Base-by-base conservation (phyloP, 2,797 vertebrate genomes). In the Corythornis leucogaster region DNA sequence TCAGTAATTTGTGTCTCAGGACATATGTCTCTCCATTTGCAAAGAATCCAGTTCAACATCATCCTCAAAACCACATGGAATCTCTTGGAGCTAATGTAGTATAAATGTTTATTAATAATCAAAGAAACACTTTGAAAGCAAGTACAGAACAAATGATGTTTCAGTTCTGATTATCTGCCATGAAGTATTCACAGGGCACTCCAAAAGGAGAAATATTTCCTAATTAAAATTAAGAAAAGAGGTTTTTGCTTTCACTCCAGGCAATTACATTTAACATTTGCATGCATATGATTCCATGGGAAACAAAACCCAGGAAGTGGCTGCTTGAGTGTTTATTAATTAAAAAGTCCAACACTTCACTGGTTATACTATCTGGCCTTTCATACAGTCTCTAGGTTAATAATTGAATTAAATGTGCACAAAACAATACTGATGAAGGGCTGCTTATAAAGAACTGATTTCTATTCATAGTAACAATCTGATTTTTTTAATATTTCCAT, bases 211-310 rank as follows among this genome's bases (percentile, higher is more conserved):
- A 92, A 95, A 94, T 95, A 94, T 94, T 95, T 96, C 67, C 33
- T 80, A 93, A 92, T 91, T 91, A 90, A 87, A 94, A 89, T 85
- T 74, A 89, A 90, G 67, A 73, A 81, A 93, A 82, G 17, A 74
- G 30, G 70, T 66, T 90, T 91, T 26, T 2, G 8, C 53, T 86
- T 93, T 93, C 79, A 75, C 51, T 79, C 45, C 61, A 91, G 76
- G 79, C 93, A 94, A 91, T 95, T 91, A 92, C 91, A 80, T 91
- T 28, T 80, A 96, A 91, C 70, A 82, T 94, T 94, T 94, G 24
- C 77, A 91, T 86, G 61, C 73, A 75, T 76, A 83, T 75, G 84
- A 82, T 93, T 97, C 85, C 61, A 87, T 58, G 54, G 38, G 87
- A 96, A 95, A 88, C 75, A 93, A 78, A 93, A 91, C 45, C 57